These are phyloP conservation scores for Axinella damicornis DNA, from an alignment of 37 sponge, comb jelly and placozoan genomes.

Conservation along the genomic window DNA sequence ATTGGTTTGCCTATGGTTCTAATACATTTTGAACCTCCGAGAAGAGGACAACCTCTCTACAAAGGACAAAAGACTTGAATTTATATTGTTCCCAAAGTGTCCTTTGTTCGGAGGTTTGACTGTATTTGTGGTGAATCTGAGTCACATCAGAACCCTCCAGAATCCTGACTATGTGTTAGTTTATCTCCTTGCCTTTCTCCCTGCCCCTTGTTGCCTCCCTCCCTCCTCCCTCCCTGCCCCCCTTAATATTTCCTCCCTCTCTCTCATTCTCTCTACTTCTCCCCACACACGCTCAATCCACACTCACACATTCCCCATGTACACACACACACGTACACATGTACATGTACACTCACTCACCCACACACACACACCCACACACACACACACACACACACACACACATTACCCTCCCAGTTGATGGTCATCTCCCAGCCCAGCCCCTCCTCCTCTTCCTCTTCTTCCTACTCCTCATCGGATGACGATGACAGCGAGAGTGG, in stretches of 20 bases:
- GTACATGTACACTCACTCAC: background rate
- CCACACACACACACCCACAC: background rate
- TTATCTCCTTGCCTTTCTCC: background rate
- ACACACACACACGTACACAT: background rate
- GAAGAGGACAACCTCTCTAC: too few relatives aligned
- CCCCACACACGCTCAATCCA: background rate
- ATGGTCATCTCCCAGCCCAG: constrained; percentile 14
- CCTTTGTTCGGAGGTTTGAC: too few relatives aligned
- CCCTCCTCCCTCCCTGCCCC: background rate
- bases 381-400: background rate
- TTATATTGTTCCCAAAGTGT: too few relatives aligned
- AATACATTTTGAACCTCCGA: too few relatives aligned
- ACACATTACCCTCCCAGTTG: background rate
- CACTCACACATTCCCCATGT: background rate
- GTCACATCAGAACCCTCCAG: too few relatives aligned
- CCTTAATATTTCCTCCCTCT: too few relatives aligned
- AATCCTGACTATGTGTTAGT: too few relatives aligned
- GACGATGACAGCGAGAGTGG: background rate
- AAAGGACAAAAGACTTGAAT: too few relatives aligned
- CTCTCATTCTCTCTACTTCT: background rate
- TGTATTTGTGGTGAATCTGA: too few relatives aligned
- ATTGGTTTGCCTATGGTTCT: too few relatives aligned
- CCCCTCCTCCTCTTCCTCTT: constrained; percentile 13
- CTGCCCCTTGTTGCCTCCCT: background rate
- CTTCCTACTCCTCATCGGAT: background rate